These are phyloP conservation scores for Cryptocephalus moraei DNA, from an alignment of 2,888 invertebrate genomes.

Conservation along the genomic window DNA sequence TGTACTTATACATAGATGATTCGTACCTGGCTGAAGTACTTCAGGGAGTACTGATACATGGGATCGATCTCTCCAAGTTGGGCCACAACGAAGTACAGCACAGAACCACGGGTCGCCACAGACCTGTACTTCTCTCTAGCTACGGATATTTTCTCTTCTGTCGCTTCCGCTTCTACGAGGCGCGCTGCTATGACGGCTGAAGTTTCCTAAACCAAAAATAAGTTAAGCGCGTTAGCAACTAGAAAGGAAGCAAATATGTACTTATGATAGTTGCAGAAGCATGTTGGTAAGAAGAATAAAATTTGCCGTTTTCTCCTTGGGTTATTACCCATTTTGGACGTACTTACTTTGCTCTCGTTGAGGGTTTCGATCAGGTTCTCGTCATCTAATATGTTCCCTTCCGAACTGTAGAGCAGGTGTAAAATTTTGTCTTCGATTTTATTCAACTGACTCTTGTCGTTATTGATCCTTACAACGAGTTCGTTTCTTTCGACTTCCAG, in stretches of 20 bases:
- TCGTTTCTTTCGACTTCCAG: constrained; percentile 74
- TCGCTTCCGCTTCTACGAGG: constrained; percentile 75
- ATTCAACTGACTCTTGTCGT: constrained; percentile 73
- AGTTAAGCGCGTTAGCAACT: no score
- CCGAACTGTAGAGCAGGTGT: constrained; percentile 66
- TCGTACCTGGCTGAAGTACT: constrained; percentile 67
- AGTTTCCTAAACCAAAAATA: constrained; percentile 53
- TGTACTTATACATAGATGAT: neutral
- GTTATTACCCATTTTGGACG: no score
- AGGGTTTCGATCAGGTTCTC: constrained; percentile 86
- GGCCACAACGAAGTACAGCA: constrained; percentile 84
- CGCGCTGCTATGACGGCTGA: constrained; percentile 85
- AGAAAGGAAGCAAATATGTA: no score
- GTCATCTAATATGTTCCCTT: constrained; percentile 88
- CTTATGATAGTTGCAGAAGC: no score
- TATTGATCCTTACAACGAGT: constrained; percentile 73
- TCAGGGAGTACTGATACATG: constrained; percentile 92
- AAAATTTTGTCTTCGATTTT: constrained; percentile 86
- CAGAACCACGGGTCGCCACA: constrained; percentile 79
- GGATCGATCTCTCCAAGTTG: constrained; percentile 84
- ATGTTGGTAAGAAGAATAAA: no score
- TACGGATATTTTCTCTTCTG: constrained; percentile 75
- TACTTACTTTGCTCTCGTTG: constrained; percentile 68
- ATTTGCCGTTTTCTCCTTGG: no score
- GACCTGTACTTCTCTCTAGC: constrained; percentile 79